Percentiles rank a stretch among this genome's conserved stretches.
Conservation (phyloP, 2,797 vertebrate species). For the Chromis chromis region DNA sequence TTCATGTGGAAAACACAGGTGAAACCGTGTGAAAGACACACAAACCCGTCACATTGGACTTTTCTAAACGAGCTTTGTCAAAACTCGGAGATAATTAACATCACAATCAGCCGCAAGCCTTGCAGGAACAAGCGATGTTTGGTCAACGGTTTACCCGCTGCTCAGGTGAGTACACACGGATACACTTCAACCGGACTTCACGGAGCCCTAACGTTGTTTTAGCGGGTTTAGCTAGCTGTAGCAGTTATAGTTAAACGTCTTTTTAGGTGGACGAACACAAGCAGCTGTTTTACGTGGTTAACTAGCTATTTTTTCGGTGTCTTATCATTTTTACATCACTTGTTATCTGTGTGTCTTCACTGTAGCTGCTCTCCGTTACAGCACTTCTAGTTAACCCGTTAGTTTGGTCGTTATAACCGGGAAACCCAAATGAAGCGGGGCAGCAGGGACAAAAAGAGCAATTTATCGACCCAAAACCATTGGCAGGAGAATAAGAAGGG, state of each 20-base stretch:
- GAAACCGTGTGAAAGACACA: background rate
- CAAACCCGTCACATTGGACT: rapidly evolving
- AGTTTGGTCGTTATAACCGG: background rate
- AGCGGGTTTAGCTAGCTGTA: background rate
- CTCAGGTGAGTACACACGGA: slow-evolving; percentile 56
- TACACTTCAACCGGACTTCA: slow-evolving; percentile 7
- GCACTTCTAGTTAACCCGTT: background rate
- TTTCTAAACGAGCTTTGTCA: background rate
- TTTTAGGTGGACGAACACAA: background rate
- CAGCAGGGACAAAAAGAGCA: background rate
- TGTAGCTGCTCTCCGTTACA: background rate
- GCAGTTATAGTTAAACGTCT: background rate
- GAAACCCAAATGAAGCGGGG: background rate
- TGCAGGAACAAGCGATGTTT: slow-evolving; percentile 11
- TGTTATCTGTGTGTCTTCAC: background rate
- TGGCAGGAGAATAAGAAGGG: background rate
- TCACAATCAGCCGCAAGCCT: background rate
- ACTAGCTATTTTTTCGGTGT: background rate
- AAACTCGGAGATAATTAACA: background rate
- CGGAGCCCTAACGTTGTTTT: background rate
- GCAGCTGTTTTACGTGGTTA: background rate
- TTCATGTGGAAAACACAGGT: background rate
- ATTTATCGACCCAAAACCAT: background rate
- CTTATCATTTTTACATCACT: background rate
- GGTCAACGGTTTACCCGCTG: slow-evolving; percentile 31